phyloP scores from a whole-genome alignment of 53 echinoderm and acorn worm species.

The Astropecten irregularis region DNA sequence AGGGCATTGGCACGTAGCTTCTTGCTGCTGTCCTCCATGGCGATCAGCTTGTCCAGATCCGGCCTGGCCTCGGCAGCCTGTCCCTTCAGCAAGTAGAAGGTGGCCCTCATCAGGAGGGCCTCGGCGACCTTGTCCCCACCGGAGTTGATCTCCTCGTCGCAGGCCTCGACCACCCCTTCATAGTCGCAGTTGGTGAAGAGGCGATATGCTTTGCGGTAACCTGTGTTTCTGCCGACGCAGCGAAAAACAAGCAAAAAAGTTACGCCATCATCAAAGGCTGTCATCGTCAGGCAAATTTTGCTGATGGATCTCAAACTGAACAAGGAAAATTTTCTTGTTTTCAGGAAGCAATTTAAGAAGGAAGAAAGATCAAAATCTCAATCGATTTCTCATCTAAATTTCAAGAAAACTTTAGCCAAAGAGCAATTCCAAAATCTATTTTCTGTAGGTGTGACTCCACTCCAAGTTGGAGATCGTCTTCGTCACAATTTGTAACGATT shows the following conservation, averaged over 20 bases:
- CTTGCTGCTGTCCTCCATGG: conserved; percentile 71
- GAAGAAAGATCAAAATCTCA: too few relatives aligned
- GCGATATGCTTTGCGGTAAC: conserved; percentile 77
- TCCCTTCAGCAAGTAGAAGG: conserved; percentile 83
- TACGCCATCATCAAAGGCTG: too few relatives aligned
- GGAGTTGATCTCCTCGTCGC: conserved; percentile 81
- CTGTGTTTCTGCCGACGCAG: conserved; percentile 25
- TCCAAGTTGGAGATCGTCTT: too few relatives aligned
- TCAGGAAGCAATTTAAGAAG: too few relatives aligned
- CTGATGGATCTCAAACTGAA: too few relatives aligned
- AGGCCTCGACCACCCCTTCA: conserved; percentile 70
- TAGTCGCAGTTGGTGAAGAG: conserved; percentile 76
- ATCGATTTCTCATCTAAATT: too few relatives aligned
- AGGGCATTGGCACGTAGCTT: conserved; percentile 92
- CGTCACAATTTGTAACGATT: too few relatives aligned
- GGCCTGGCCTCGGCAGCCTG: conserved; percentile 77
- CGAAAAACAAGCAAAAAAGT: not conserved
- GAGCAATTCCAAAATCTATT: too few relatives aligned
- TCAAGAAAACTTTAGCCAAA: too few relatives aligned
- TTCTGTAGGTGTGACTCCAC: too few relatives aligned
- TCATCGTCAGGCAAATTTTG: too few relatives aligned
- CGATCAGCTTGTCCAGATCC: conserved; percentile 81
- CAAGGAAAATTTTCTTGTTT: too few relatives aligned
- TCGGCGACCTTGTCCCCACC: conserved; percentile 62
- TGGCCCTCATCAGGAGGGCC: conserved; percentile 90